Conservation (phyloP, 2,113 vertebrate species). For the Rhombomys opimus region DNA sequence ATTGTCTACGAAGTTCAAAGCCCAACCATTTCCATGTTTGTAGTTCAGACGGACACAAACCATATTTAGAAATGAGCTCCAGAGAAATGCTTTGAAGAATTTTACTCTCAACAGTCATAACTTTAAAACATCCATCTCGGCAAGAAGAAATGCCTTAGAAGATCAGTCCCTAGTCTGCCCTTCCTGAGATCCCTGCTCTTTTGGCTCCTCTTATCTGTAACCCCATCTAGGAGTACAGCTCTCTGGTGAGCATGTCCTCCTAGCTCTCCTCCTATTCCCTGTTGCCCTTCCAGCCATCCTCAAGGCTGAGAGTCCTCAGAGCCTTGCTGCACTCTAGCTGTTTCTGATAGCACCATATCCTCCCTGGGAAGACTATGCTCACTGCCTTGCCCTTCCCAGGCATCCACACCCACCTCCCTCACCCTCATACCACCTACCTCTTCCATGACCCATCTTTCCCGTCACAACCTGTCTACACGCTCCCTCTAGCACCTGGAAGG, state of each 20-base stretch:
- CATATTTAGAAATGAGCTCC: conserved; percentile 76
- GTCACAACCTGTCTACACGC: background rate
- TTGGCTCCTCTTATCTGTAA: background rate
- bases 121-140: conserved; percentile 71
- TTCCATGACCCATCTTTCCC: conserved; percentile 3
- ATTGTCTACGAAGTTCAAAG: conserved; percentile 75
- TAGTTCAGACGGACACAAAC: conserved; percentile 66
- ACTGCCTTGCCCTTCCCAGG: background rate
- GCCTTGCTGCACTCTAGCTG: background rate
- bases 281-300: background rate
- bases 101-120: conserved; percentile 72
- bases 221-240: background rate
- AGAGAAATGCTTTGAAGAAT: conserved; percentile 80
- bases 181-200: conserved; percentile 2
- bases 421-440: background rate
- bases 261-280: background rate
- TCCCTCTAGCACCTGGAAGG: background rate
- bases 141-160: conserved; percentile 60
- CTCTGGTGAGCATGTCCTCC: background rate
- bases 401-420: background rate
- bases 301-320: background rate
- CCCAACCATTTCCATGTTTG: conserved; percentile 66
- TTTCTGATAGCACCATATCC: background rate
- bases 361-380: background rate
- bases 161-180: conserved; percentile 5